Conservation (phyloP, 2,888 invertebrate species). For the Halictus ligatus region DNA sequence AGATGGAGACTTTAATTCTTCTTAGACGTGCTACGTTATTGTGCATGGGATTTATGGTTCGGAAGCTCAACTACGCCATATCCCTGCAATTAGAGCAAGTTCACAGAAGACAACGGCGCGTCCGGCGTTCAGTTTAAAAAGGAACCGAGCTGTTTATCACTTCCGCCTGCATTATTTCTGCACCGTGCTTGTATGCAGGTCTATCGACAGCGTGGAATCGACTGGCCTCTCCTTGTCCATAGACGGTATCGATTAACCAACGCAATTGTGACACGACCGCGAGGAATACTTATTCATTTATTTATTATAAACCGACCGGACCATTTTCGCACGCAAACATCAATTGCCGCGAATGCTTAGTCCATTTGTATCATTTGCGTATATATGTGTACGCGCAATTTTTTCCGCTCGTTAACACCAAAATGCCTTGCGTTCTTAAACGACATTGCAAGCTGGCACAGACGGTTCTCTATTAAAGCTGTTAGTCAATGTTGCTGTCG, state of each 20-base stretch:
- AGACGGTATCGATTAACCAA: slow-evolving; percentile 26
- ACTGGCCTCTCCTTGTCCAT: slow-evolving; percentile 29
- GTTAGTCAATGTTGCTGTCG: not conserved
- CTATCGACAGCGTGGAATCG: slow-evolving; percentile 14
- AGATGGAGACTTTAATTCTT: not conserved
- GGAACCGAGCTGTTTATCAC: not conserved
- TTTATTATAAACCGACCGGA: not conserved
- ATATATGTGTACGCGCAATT: not conserved
- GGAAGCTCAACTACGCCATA: not conserved
- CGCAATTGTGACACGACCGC: slow-evolving; percentile 1
- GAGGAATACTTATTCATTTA: not conserved
- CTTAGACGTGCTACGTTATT: not conserved
- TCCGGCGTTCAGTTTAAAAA: not conserved
- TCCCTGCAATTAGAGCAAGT: not conserved
- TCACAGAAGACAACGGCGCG: not conserved
- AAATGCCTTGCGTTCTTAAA: too few species aligned
- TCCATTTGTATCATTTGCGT: not conserved
- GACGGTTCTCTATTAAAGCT: not conserved
- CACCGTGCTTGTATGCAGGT: not conserved
- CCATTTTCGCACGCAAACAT: not conserved
- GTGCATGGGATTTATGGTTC: not conserved
- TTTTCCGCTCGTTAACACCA: too few species aligned
- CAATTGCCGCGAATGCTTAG: not conserved
- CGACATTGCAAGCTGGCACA: too few species aligned
- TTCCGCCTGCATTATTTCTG: not conserved